phyloP scores from a whole-genome alignment of 1,140 invertebrate species.

The Neuroterus valhalla region DNA sequence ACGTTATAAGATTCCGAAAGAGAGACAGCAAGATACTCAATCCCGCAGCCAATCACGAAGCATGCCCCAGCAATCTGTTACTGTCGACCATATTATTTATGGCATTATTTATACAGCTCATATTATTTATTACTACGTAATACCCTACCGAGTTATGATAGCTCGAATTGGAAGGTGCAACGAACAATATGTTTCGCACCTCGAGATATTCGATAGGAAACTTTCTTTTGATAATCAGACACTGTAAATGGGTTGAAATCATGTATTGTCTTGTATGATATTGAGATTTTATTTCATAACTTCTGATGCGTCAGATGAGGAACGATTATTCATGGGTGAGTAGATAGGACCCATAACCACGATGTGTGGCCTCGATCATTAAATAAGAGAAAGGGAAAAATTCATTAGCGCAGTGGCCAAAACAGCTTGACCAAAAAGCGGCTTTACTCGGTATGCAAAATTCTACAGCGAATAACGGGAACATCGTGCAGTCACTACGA shows the following conservation, averaged over 20 bases:
- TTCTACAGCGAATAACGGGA: constrained; percentile 23
- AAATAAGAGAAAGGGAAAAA: no score
- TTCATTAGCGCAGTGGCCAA: no score
- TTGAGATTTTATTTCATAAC: no score
- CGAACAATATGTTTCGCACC: constrained; percentile 52
- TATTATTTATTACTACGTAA: constrained; percentile 60
- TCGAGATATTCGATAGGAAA: background rate
- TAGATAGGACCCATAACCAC: no score
- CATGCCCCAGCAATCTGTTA: constrained; percentile 50
- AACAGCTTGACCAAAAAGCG: no score
- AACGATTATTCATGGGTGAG: no score
- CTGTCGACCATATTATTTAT: constrained; percentile 45
- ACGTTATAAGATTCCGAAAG: background rate
- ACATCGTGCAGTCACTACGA: background rate
- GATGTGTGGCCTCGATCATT: no score
- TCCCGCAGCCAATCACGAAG: background rate
- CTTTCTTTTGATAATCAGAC: background rate
- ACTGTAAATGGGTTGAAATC: no score
- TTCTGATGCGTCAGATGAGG: no score
- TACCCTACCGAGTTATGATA: constrained; percentile 63
- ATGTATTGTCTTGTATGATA: no score
- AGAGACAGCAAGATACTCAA: background rate
- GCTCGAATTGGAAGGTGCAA: constrained; percentile 62
- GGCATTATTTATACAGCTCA: background rate
- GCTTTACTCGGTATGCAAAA: constrained; percentile 22